phyloP scores from a whole-genome alignment of 1,140 invertebrate genomes.

The Papilio machaon region DNA sequence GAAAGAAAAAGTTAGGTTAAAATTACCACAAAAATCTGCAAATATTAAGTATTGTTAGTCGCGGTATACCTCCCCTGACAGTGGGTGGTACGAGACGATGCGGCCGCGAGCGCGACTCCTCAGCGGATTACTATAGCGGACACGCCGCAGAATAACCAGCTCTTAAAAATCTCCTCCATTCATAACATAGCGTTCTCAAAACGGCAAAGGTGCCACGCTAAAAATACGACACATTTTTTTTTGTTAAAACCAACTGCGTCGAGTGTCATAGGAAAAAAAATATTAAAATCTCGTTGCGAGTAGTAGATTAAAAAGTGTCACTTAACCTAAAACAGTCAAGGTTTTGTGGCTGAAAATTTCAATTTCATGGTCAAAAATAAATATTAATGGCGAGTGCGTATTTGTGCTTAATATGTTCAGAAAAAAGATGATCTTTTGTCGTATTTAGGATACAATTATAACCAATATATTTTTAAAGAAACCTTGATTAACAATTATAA shows the following conservation, averaged over 20 bases:
- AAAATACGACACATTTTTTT: conserved; percentile 36
- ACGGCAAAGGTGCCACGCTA: conserved; percentile 16
- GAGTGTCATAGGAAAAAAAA: conserved; percentile 35
- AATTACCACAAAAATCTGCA: not conserved
- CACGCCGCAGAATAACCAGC: conserved; percentile 50
- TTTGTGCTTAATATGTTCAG: no score
- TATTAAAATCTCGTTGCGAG: conserved; percentile 11
- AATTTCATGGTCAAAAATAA: no score
- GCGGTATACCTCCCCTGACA: conserved; percentile 31
- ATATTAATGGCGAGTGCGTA: no score
- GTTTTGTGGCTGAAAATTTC: not conserved
- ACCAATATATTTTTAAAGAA: no score
- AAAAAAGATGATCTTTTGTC: no score
- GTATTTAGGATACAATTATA: no score
- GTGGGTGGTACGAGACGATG: conserved; percentile 31
- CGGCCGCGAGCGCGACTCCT: conserved; percentile 41
- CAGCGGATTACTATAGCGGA: conserved; percentile 53
- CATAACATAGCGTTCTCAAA: conserved; percentile 35
- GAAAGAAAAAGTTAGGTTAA: not conserved
- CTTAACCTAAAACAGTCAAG: not conserved
- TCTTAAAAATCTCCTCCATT: conserved; percentile 39
- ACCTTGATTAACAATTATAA: no score
- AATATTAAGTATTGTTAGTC: conserved; percentile 39
- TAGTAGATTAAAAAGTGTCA: not conserved
- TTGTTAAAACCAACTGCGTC: conserved; percentile 37